Base-by-base conservation (phyloP, 1,140 invertebrate genomes). In the Diachasma alloeum region DNA sequence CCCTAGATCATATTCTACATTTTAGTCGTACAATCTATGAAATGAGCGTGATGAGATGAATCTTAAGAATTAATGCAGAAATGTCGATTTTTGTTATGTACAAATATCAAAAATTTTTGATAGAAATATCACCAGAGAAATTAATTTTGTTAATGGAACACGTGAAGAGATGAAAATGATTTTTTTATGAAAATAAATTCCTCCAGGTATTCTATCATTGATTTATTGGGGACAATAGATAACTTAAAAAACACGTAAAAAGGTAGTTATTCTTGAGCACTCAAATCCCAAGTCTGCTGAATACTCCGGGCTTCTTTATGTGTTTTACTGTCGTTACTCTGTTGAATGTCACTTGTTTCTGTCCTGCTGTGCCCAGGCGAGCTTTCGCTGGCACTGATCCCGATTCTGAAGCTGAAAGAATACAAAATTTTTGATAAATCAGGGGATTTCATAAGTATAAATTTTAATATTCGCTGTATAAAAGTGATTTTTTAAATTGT, bases 331-430 rank as follows among this genome's bases (percentile, higher is more conserved):
- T 87, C 44, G 86, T 56, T 59, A 87, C 74, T 80, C 83, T 88
- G 46, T 89, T 86, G 36, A 90, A 90, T 22, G 89, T 89, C 1
- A 90, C 89, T 85, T 90, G 89, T 76, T 90, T 90, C 8, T 81
- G 74, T 4, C 17, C 75, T 15, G 63, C 24, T 0, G 78, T 22
- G 56, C 89, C 89, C 0, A 90, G 70, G 15, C 89, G 83, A 39
- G 88, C 84, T 79, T 90, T 90, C n/a, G 89, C 89, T 37, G 89
- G 84, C 46, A 89, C 67, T 13, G 79, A 70, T 66, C 69, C 37
- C 79, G 84, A 80, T 75, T 89, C 87, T 3, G 89, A 89, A n/a
- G 86, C 88, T 90, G 8, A 46, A 42, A n/a, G n/a, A n/a, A n/a
- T n/a, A n/a, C n/a, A n/a, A n/a, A n/a, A n/a, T n/a, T n/a, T n/a